Evolutionary conservation across 2,797 vertebrate species (phyloP), one percentile per base, ranked within the genome.

Genomic region (Cyclura pinguis): DNA sequence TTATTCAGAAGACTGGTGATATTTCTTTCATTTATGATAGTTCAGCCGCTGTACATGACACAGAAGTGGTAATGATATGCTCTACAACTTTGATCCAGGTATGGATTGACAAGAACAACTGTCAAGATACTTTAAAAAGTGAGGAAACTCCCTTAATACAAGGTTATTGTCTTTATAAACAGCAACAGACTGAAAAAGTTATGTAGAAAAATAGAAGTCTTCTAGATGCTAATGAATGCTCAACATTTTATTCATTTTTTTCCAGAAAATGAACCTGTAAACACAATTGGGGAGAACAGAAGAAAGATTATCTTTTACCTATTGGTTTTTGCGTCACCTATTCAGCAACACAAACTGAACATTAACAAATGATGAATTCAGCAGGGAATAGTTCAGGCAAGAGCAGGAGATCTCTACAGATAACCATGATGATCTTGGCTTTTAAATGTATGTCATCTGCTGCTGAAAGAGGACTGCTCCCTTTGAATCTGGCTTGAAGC

Each of bases 301-400:
- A n/a, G n/a, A 9, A 29, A 52, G 22, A 67, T 38, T 64, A 50
- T 42, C n/a, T 47, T 13, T 16, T 62, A 20, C 59, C 59, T 24
- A 69, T 10, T 27, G 67, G 38, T 38, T 20, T 64, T 57, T 38
- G 32, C 38, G 18, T 80, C 42, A 74, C 76, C 83, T 6, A 78
- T 38, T 42, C 59, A 35, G 83, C 88, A 78, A 47, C 8, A 13
- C 59, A 82, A 47, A 73, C 0, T 83, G 64, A 42, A 88, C 13
- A 72, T 87, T 83, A 94, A 85, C 32, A 38, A 57, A 89, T 88
- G 1, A 50, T 76, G 76, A 12, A 32, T 80, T 78, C 92, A 78
- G 88, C 55, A 80, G 32, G 29, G 4, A 92, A 59, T 0, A 87
- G 57, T 85, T 50, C 84, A 16, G 42, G 89, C 62, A 1, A 1